Evolutionary conservation across 2,797 vertebrate species (phyloP), one percentile per base, ranked within the genome.

Genomic region (Gouania willdenowi): DNA sequence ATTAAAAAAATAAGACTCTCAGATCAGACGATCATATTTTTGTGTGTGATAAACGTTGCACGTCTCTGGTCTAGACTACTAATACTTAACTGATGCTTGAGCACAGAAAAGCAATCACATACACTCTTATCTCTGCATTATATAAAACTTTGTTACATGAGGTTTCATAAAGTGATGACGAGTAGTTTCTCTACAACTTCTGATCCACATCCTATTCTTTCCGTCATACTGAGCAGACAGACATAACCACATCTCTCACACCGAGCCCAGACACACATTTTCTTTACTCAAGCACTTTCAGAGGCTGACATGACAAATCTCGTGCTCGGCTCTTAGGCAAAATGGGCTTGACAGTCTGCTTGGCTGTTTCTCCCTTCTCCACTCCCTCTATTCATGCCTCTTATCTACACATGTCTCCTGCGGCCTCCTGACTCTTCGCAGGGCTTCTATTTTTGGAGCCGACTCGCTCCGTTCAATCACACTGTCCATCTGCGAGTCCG

Each of bases 401-500:
- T 81, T 75, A 75, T 79, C 76, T 62, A 56, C 53, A 66, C 57
- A 66, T 8, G 26, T 55, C 37, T 56, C 31, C 45, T 2, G 28
- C 2, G 5, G 22, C 33, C 23, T 29, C 37, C 56, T 8, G 26
- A 62, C 52, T 75, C 65, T 58, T 55, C 37, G 52, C 48, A 41
- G 36, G 51, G 57, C n/a, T 46, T 64, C 68, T 85, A 80, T 76
- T 82, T 78, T 72, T 53, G 63, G 75, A 55, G 42, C 17, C 2
- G 34, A 52, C 44, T 26, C 4, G 24, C 30, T 40, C 48, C 11
- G 30, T 75, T 74, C 52, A 29, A 78, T 79, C 69, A 26, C 44
- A 2, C 43, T 37, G 74, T 65, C 63, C 33, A 8, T 59, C 42
- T 39, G 62, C 14, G 32, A 42, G 49, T 59, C 47, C 51, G 47